These are phyloP conservation scores for Nylanderia fulva DNA, from an alignment of 1,140 invertebrate genomes.

Conservation along the genomic window DNA sequence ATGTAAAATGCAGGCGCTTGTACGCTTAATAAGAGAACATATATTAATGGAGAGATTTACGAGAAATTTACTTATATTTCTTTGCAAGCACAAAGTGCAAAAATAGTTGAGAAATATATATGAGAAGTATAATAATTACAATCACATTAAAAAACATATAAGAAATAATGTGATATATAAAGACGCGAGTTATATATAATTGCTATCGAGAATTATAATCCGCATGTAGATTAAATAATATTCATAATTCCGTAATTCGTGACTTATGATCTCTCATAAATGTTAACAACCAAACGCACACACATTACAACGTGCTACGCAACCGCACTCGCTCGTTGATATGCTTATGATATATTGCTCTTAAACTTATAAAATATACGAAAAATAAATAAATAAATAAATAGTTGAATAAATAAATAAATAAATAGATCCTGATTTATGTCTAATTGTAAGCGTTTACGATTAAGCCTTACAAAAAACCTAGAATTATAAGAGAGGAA, in stretches of 20 bases:
- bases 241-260: not conserved
- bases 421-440: slow-evolving; percentile 65
- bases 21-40: slow-evolving; percentile 30
- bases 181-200: not conserved
- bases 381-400: slow-evolving; percentile 70
- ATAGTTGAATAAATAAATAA: slow-evolving; percentile 66
- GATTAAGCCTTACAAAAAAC: slow-evolving; percentile 70
- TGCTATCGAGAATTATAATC: not conserved
- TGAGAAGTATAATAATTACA: slow-evolving; percentile 28
- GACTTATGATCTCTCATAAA: not conserved
- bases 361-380: slow-evolving; percentile 10
- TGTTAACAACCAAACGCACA: slow-evolving; percentile 32
- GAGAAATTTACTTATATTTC: slow-evolving; percentile 42
- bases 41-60: slow-evolving; percentile 38
- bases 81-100: slow-evolving; percentile 15
- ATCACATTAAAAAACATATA: not conserved
- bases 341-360: slow-evolving; percentile 73
- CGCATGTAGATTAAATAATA: not conserved
- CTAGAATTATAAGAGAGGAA: slow-evolving; percentile 67
- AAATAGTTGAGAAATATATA: not conserved
- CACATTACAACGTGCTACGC: slow-evolving; percentile 4
- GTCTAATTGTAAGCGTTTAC: slow-evolving; percentile 68
- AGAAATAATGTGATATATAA: slow-evolving; percentile 21
- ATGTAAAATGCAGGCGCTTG: slow-evolving; percentile 18
- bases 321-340: slow-evolving; percentile 62